A percentile compares a stretch with the other conserved stretches of the same genome.
These are phyloP conservation scores for Champsocephalus esox DNA, from an alignment of 2,797 vertebrate genomes.

Conservation along the genomic window DNA sequence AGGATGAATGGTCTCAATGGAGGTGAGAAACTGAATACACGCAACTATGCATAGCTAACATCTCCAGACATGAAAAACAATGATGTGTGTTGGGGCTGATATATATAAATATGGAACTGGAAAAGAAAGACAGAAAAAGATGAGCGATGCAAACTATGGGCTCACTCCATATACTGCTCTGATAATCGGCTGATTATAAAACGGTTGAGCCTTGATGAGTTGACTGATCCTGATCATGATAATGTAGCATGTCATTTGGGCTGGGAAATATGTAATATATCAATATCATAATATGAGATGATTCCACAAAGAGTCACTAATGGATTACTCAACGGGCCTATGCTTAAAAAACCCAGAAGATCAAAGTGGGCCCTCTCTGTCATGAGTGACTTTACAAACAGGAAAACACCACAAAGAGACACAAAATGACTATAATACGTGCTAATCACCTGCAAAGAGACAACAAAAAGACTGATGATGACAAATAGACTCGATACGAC, in stretches of 20 bases:
- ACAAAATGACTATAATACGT: no score
- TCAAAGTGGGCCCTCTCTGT: no score
- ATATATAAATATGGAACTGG: not conserved
- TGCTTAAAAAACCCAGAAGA: no score
- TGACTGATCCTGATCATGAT: constrained; percentile 19
- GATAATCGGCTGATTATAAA: constrained; percentile 33
- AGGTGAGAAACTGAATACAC: not conserved
- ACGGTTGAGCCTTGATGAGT: constrained; percentile 18
- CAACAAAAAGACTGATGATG: no score
- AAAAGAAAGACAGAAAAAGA: not conserved
- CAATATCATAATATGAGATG: not conserved
- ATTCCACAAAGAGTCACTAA: not conserved
- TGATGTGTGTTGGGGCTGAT: not conserved
- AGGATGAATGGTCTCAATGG: not conserved
- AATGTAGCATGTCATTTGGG: constrained; percentile 2
- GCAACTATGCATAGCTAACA: not conserved
- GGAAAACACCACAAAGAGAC: no score
- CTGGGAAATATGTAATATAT: constrained; percentile 1
- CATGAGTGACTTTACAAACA: no score
- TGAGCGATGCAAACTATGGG: not conserved
- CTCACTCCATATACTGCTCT: not conserved
- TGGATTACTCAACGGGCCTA: no score
- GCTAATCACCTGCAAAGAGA: no score
- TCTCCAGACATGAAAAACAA: not conserved
- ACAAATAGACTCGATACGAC: no score